phyloP scores from a whole-genome alignment of 1,140 invertebrate genomes.

The Venturia canescens region DNA sequence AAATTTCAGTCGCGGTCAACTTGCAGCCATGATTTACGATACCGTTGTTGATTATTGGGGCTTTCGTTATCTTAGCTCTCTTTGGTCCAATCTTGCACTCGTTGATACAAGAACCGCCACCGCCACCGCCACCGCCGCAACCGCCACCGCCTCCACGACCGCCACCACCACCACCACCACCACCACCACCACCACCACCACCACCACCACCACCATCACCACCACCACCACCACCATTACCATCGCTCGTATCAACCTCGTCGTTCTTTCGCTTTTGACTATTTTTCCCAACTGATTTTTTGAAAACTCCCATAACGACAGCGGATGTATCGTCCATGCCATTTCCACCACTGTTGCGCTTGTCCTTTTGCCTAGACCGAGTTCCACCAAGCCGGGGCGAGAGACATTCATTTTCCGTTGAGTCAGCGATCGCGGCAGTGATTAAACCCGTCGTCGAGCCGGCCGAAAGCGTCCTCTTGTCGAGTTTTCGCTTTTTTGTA shows the following conservation, averaged over 20 bases:
- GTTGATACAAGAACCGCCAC: too few species aligned
- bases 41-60: constrained; percentile 44
- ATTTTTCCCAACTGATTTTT: constrained; percentile 62
- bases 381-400: neutral
- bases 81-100: constrained; percentile 54
- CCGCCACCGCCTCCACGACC: too few species aligned
- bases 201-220: too few species aligned
- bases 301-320: constrained; percentile 56
- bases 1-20: constrained; percentile 68
- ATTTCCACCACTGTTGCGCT: constrained; percentile 4
- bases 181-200: too few species aligned
- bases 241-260: constrained; percentile 17
- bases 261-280: constrained; percentile 56
- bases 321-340: too few species aligned
- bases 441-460: constrained; percentile 62
- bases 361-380: constrained; percentile 44
- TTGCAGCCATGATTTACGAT: constrained; percentile 57
- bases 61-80: constrained; percentile 63
- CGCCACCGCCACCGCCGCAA: too few species aligned
- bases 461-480: constrained; percentile 69
- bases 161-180: too few species aligned
- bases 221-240: too few species aligned
- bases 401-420: constrained; percentile 9
- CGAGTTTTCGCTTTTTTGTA: constrained; percentile 69
- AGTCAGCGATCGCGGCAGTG: constrained; percentile 48